phyloP scores from a whole-genome alignment of 2,113 vertebrate genomes.

The Chrysochloris asiatica region DNA sequence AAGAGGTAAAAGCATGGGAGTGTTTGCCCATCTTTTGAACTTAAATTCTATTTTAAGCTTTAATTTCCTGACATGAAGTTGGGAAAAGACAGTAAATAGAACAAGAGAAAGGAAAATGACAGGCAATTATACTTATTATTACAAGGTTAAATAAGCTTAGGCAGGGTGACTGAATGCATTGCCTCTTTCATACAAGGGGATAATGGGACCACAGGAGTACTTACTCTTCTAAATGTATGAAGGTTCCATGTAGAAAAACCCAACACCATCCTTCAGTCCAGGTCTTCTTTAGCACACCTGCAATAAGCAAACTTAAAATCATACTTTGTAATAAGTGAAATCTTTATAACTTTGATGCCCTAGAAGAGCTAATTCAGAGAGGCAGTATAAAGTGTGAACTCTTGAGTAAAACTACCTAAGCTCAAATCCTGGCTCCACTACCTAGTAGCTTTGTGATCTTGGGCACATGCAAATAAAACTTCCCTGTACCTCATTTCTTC shows the following conservation, averaged over 20 bases:
- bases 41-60: background rate
- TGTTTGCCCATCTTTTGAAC: background rate
- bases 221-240: background rate
- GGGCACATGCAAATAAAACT: background rate
- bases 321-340: background rate
- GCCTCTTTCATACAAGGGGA: background rate
- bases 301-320: background rate
- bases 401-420: background rate
- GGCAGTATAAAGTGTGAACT: background rate
- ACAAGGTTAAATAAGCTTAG: background rate
- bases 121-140: background rate
- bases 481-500: background rate
- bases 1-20: background rate
- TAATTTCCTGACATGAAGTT: background rate
- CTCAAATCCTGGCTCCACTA: background rate
- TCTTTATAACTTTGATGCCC: background rate
- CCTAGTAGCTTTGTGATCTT: background rate
- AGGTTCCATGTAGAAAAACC: background rate
- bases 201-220: fast-evolving
- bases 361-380: background rate
- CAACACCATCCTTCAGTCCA: background rate
- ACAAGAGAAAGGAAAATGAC: background rate
- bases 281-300: background rate
- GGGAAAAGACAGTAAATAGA: background rate
- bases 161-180: background rate